Evolutionary conservation across 2,888 invertebrate species (phyloP).

Genomic region (Notodonta ziczac): DNA sequence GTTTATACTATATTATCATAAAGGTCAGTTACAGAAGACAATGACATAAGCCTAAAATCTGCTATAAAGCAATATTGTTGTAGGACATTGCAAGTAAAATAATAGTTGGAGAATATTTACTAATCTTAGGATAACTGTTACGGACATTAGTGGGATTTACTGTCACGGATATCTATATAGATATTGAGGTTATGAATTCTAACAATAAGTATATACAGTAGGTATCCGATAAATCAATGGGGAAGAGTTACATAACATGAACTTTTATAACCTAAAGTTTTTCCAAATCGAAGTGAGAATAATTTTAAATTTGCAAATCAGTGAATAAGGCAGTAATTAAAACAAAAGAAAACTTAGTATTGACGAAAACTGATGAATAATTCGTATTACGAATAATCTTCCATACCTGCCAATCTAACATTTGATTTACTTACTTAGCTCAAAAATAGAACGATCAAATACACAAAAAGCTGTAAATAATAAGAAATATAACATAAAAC

Average conservation of each 20-base stretch:
- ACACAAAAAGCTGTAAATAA: slow-evolving; percentile 13
- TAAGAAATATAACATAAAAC: slow-evolving; percentile 20
- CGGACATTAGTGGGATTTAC: too few species aligned
- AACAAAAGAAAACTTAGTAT: slow-evolving; percentile 9
- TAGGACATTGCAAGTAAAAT: too few species aligned
- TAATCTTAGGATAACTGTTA: too few species aligned
- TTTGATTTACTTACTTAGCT: slow-evolving; percentile 25
- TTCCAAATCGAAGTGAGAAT: background rate
- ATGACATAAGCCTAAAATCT: too few species aligned
- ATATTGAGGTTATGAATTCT: background rate
- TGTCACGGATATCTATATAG: background rate
- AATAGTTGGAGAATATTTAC: too few species aligned
- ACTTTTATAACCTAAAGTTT: slow-evolving; percentile 11
- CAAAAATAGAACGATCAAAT: slow-evolving; percentile 5
- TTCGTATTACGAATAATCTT: slow-evolving; percentile 27
- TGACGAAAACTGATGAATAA: slow-evolving; percentile 1
- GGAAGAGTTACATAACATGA: slow-evolving; percentile 64
- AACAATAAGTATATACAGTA: slow-evolving; percentile 13
- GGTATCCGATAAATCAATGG: slow-evolving; percentile 54
- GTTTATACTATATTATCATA: too few species aligned
- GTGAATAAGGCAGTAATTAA: background rate
- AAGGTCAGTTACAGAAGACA: too few species aligned
- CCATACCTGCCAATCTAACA: slow-evolving; percentile 23
- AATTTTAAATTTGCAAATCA: background rate
- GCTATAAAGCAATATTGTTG: too few species aligned